phyloP scores from a whole-genome alignment of 2,113 vertebrate genomes.

The Thamnophis sirtalis region DNA sequence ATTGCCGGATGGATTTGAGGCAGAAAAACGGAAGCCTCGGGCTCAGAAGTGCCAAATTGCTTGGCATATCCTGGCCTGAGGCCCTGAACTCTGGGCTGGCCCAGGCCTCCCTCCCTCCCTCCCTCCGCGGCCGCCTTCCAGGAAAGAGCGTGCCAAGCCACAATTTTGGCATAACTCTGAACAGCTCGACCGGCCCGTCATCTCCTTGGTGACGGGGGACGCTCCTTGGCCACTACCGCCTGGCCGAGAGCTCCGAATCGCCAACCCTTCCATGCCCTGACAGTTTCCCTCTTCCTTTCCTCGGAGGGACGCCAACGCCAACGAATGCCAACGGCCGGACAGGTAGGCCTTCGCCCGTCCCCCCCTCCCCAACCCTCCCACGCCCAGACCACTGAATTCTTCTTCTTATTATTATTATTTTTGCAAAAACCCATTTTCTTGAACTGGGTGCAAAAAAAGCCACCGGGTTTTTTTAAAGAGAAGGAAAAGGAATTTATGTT shows the following conservation, averaged over 20 bases:
- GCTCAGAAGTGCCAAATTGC: not conserved
- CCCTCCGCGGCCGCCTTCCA: slow-evolving; percentile 48
- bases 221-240: slow-evolving; percentile 60
- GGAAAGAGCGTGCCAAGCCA: slow-evolving; percentile 60
- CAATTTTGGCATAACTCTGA: slow-evolving; percentile 59
- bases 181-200: slow-evolving; percentile 70
- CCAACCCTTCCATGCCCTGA: slow-evolving; percentile 43
- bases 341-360: slow-evolving; percentile 21
- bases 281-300: not conserved
- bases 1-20: not conserved
- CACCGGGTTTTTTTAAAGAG: not conserved
- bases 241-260: slow-evolving; percentile 53
- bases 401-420: no score
- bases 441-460: not conserved
- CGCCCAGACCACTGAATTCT: not conserved
- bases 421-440: not conserved
- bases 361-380: not conserved
- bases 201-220: slow-evolving; percentile 78
- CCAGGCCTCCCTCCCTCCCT: slow-evolving; percentile 19
- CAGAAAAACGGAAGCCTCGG: not conserved
- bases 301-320: slow-evolving; percentile 29
- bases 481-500: not conserved
- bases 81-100: not conserved
- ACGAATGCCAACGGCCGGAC: slow-evolving; percentile 23
- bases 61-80: no score